A percentile compares a stretch with the other conserved stretches of the same genome.
These are phyloP conservation scores for Onychostoma macrolepis DNA, from an alignment of 2,113 vertebrate genomes.

Conservation along the genomic window DNA sequence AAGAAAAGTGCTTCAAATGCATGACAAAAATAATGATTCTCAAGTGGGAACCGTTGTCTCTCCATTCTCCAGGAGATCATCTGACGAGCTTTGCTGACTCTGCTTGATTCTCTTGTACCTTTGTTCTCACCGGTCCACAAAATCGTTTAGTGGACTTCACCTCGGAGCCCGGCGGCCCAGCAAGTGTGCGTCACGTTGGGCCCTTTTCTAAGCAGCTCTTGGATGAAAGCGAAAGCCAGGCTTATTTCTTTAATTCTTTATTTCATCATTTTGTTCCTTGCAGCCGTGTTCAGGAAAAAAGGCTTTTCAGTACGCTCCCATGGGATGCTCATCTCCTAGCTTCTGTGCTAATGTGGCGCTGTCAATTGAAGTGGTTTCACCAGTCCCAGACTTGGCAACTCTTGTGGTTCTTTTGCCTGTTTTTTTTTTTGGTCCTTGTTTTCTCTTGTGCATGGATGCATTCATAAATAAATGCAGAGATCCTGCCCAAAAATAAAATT, in stretches of 20 bases:
- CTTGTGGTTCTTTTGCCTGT: slow-evolving; percentile 34
- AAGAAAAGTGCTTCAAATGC: slow-evolving; percentile 40
- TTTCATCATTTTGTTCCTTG: slow-evolving; percentile 30
- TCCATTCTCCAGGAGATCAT: slow-evolving; percentile 32
- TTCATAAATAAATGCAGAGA: slow-evolving; percentile 55
- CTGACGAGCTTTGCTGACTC: slow-evolving; percentile 36
- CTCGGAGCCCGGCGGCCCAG: slow-evolving; percentile 33
- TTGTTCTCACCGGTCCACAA: slow-evolving; percentile 21
- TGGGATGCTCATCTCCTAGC: slow-evolving; percentile 20
- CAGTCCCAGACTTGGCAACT: slow-evolving; percentile 52
- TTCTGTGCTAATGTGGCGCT: slow-evolving; percentile 23
- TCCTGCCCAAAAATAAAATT: slow-evolving; percentile 45
- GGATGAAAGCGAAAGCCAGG: slow-evolving; percentile 33
- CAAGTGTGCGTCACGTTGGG: slow-evolving; percentile 19
- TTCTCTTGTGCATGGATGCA: slow-evolving; percentile 54
- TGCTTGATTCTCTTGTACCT: slow-evolving; percentile 35
- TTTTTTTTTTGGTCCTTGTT: slow-evolving; percentile 56
- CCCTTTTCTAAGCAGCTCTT: slow-evolving; percentile 11
- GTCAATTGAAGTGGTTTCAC: slow-evolving; percentile 50
- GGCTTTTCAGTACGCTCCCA: slow-evolving; percentile 50
- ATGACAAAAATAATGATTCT: slow-evolving; percentile 26
- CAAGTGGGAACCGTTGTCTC: slow-evolving; percentile 12
- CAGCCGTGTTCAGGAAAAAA: slow-evolving; percentile 41
- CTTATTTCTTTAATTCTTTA: slow-evolving; percentile 49
- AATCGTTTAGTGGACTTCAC: slow-evolving; percentile 32